A percentile compares a stretch with the other conserved stretches of the same genome.
Conservation (phyloP, 2,888 invertebrate species). For the Conomelus anceps region DNA sequence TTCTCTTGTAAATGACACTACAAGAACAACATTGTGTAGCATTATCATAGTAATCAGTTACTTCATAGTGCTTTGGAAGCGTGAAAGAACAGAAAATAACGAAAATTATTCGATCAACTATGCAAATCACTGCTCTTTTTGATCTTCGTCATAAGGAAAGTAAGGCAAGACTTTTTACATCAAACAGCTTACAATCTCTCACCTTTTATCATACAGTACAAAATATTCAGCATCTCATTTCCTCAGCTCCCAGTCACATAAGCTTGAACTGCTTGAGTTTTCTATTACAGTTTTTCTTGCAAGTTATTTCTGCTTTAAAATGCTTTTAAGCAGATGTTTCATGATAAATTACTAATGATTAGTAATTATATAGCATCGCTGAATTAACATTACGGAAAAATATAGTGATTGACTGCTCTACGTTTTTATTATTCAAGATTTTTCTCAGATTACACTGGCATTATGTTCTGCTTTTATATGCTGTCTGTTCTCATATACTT, state of each 20-base stretch:
- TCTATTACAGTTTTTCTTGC: not conserved
- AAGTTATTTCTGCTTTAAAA: not conserved
- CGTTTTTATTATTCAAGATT: too few relatives aligned
- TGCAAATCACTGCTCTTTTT: not conserved
- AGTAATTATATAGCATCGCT: not conserved
- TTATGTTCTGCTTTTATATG: too few relatives aligned
- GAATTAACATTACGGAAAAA: not conserved
- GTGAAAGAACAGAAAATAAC: not conserved
- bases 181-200: not conserved
- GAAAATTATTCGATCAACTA: not conserved
- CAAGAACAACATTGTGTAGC: not conserved
- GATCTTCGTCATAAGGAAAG: not conserved
- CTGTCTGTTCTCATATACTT: too few relatives aligned
- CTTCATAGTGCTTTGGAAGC: not conserved
- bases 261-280: not conserved
- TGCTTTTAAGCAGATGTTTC: not conserved
- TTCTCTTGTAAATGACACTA: not conserved
- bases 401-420: not conserved
- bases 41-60: not conserved
- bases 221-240: not conserved
- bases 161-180: not conserved
- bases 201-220: not conserved
- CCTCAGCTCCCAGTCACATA: not conserved
- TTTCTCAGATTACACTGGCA: too few relatives aligned
- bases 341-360: not conserved